phyloP scores from a whole-genome alignment of 35 echinoderm and acorn worm species.

The Heliocidaris erythrogramma region DNA sequence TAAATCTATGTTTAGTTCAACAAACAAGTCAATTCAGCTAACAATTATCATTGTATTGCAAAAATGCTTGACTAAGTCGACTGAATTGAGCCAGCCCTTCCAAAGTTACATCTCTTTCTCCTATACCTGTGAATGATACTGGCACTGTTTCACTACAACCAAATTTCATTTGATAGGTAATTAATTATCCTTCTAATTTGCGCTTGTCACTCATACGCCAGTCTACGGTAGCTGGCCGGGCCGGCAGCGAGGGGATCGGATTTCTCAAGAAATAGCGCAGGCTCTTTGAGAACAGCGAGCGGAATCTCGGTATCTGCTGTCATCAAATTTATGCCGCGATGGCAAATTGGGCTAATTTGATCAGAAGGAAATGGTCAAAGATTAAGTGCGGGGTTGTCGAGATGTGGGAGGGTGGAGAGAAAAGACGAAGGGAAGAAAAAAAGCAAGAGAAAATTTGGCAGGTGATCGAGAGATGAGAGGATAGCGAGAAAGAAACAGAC shows the following conservation, averaged over 20 bases:
- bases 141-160: slow-evolving; percentile 7
- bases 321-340: slow-evolving; percentile 10
- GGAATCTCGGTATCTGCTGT: slow-evolving; percentile 7
- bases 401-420: neutral
- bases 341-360: slow-evolving; percentile 10
- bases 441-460: slow-evolving; percentile 26
- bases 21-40: no score
- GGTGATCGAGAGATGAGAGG: neutral
- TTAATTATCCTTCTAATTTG: slow-evolving; percentile 40
- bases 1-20: no score
- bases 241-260: neutral
- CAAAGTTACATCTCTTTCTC: neutral
- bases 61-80: neutral
- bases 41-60: no score
- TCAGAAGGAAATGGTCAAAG: neutral
- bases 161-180: slow-evolving; percentile 43
- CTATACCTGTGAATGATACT: neutral
- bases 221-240: neutral
- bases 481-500: neutral
- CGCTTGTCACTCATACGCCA: slow-evolving; percentile 1
- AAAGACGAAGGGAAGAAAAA: neutral
- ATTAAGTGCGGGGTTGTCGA: neutral
- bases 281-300: neutral
- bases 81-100: neutral
- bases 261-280: neutral